These are phyloP conservation scores for Molorchus minor DNA, from an alignment of 2,888 invertebrate species.

Conservation along the genomic window DNA sequence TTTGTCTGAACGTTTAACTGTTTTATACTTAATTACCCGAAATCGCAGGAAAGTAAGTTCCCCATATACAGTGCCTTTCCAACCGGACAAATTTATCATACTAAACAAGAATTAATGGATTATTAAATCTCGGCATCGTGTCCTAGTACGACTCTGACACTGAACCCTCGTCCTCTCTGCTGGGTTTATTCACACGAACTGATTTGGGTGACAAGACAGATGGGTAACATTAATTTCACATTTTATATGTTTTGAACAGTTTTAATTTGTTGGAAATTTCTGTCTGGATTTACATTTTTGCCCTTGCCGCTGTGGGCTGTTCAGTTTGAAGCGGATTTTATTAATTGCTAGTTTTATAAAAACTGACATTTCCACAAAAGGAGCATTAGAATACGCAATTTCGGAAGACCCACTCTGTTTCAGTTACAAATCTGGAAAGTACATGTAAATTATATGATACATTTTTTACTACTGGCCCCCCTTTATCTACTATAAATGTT, in stretches of 20 bases:
- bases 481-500: too few relatives aligned
- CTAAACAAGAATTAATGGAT: slow-evolving; percentile 22
- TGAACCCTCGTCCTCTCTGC: slow-evolving; percentile 31
- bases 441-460: too few relatives aligned
- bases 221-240: slow-evolving; percentile 48
- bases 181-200: slow-evolving; percentile 43
- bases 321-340: slow-evolving; percentile 24
- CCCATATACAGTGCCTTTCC: background rate
- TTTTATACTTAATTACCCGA: background rate
- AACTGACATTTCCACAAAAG: slow-evolving; percentile 15
- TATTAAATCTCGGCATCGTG: slow-evolving; percentile 20
- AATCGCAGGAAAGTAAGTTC: background rate
- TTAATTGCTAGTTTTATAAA: slow-evolving; percentile 26
- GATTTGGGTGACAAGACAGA: slow-evolving; percentile 47
- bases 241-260: slow-evolving; percentile 50
- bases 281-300: slow-evolving; percentile 32
- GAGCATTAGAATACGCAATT: slow-evolving; percentile 8
- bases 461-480: too few relatives aligned
- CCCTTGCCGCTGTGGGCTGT: slow-evolving; percentile 16
- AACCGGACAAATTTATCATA: slow-evolving; percentile 20
- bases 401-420: slow-evolving; percentile 6
- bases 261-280: slow-evolving; percentile 48
- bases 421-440: background rate
- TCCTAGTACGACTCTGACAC: slow-evolving; percentile 19
- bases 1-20: too few relatives aligned